These are phyloP conservation scores for Drosophila varians DNA, from an alignment of 1,140 invertebrate genomes.

Conservation along the genomic window DNA sequence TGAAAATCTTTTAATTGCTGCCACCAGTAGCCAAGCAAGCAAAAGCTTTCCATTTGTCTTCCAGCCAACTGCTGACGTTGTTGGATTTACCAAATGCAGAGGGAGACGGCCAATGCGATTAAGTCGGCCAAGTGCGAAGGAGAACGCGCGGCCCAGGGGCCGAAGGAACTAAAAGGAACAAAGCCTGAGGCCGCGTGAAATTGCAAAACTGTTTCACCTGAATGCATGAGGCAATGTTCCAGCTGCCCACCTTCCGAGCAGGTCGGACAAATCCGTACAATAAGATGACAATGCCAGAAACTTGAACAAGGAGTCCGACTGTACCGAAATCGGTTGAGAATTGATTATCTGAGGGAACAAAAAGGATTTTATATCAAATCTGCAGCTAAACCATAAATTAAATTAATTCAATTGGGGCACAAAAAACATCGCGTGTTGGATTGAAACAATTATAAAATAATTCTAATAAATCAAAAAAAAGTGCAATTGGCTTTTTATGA, in stretches of 20 bases:
- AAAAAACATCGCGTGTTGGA: background rate
- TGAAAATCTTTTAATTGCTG: constrained; percentile 79
- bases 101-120: constrained; percentile 24
- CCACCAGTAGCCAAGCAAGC: constrained; percentile 56
- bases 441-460: background rate
- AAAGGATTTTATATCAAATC: background rate
- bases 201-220: constrained; percentile 78
- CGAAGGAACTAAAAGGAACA: background rate
- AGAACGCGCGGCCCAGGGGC: background rate
- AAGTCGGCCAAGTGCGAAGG: constrained; percentile 5
- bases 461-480: background rate
- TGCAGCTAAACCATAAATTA: background rate
- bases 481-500: background rate
- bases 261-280: constrained; percentile 8
- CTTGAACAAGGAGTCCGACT: background rate
- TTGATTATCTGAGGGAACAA: background rate
- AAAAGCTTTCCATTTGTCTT: constrained; percentile 69
- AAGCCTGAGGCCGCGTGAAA: constrained; percentile 65
- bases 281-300: constrained; percentile 11
- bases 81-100: constrained; percentile 17
- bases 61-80: constrained; percentile 50
- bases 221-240: constrained; percentile 51
- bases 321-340: background rate
- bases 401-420: too few species aligned
- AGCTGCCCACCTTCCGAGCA: constrained; percentile 29